These are phyloP conservation scores for Hydropsyche tenuis DNA, from an alignment of 1,140 invertebrate species.

Conservation along the genomic window DNA sequence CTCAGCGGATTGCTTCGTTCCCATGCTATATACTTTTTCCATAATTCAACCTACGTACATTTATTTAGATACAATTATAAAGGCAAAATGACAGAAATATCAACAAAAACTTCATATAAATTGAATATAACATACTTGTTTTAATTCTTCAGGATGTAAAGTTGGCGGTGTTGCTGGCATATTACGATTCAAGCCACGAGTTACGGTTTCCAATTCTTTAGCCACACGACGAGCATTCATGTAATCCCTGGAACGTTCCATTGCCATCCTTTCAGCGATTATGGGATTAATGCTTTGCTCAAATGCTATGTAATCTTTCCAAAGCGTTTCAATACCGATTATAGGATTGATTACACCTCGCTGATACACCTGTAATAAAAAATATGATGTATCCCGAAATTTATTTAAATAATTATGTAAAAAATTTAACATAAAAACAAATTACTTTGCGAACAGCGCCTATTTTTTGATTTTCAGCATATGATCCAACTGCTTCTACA, in stretches of 20 bases:
- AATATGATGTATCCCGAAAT: neutral
- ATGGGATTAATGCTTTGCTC: conserved; percentile 96
- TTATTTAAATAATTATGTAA: neutral
- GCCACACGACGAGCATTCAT: conserved; percentile 97
- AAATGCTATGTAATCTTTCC: conserved; percentile 97
- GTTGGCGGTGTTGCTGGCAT: conserved; percentile 93
- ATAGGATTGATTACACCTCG: conserved; percentile 96
- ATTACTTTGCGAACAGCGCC: conserved; percentile 93
- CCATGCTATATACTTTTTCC: conserved; percentile 99
- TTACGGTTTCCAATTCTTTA: conserved; percentile 95
- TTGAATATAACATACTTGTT: conserved; percentile 72
- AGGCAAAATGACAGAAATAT: neutral
- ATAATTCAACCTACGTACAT: conserved; percentile 90
- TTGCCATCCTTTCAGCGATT: conserved; percentile 90
- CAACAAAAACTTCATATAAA: conserved; percentile 30
- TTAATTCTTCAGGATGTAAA: conserved; percentile 88
- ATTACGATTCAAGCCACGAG: conserved; percentile 92
- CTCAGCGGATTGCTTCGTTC: conserved; percentile 96
- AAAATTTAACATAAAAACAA: neutral
- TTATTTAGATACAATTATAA: neutral
- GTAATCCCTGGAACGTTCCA: conserved; percentile 91
- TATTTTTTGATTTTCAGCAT: conserved; percentile 99
- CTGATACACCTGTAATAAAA: conserved; percentile 80
- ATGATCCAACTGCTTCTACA: conserved; percentile 96
- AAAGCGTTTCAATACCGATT: conserved; percentile 95